phyloP scores from a whole-genome alignment of 1,140 invertebrate genomes.

The Conus betulinus region DNA sequence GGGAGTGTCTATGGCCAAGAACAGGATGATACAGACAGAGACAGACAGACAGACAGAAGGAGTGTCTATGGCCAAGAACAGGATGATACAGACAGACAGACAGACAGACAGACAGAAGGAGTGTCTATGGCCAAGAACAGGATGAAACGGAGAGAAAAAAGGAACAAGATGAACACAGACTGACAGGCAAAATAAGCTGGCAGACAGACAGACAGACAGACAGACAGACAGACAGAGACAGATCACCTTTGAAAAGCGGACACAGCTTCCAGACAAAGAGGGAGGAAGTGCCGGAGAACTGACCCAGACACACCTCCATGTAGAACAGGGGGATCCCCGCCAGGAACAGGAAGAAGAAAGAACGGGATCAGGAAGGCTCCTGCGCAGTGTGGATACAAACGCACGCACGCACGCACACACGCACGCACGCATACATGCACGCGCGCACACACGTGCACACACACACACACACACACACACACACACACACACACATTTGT shows the following conservation, averaged over 20 bases:
- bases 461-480: no score
- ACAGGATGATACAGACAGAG: no score
- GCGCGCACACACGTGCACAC: neutral
- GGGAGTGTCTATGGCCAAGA: no score
- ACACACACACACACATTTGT: no score
- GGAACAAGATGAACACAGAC: no score
- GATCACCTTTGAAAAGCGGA: slow-evolving; percentile 62
- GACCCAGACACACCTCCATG: slow-evolving; percentile 60
- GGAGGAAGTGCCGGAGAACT: slow-evolving; percentile 58
- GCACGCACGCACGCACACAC: neutral
- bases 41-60: no score
- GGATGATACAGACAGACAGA: no score
- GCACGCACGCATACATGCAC: neutral
- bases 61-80: no score
- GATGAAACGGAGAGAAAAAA: no score
- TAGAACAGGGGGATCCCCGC: slow-evolving; percentile 61
- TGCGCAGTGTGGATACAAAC: slow-evolving; percentile 4
- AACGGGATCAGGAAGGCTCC: slow-evolving; percentile 66
- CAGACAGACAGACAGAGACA: neutral
- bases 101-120: no score
- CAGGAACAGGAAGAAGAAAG: slow-evolving; percentile 58
- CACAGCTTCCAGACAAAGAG: slow-evolving; percentile 56
- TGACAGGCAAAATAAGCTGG: no score
- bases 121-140: no score
- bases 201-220: neutral